Evolutionary conservation across 2,113 vertebrate species (phyloP).

Genomic region (Anseranas semipalmata): DNA sequence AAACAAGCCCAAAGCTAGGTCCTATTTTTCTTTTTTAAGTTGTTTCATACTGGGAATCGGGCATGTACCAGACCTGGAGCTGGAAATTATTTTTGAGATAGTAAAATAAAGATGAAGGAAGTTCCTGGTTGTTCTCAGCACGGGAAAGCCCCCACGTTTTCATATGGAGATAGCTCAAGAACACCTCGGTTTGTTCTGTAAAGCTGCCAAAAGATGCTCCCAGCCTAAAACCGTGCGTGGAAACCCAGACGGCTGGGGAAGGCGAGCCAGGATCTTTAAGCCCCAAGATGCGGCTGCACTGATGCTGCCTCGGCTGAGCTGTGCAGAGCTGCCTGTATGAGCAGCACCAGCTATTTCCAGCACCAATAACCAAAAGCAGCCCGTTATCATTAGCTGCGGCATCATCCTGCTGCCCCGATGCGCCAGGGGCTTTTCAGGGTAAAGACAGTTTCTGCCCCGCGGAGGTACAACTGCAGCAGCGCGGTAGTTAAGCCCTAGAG

Average conservation of each 20-base stretch:
- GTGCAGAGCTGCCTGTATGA: background rate
- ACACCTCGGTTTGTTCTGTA: background rate
- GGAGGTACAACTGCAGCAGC: fast-evolving
- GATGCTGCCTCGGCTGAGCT: background rate
- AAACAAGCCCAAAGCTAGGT: background rate
- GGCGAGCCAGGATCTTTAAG: background rate
- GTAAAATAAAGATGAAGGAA: slow-evolving; percentile 35
- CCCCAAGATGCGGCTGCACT: background rate
- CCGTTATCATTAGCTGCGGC: background rate
- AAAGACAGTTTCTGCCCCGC: background rate
- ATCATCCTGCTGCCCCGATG: background rate
- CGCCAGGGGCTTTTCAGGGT: background rate
- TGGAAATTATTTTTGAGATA: slow-evolving; percentile 10
- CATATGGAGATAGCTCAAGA: background rate
- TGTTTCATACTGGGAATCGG: background rate
- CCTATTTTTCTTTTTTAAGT: background rate
- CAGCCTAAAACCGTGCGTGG: background rate
- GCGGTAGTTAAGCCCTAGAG: background rate
- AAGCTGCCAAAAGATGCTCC: background rate
- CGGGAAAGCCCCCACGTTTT: slow-evolving; percentile 8
- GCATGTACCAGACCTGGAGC: background rate
- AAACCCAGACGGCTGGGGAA: background rate
- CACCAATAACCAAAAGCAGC: background rate
- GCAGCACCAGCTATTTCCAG: background rate
- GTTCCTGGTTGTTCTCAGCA: slow-evolving; percentile 20